These are phyloP conservation scores for Drosophila leontia DNA, from an alignment of 1,140 invertebrate species.

Conservation along the genomic window DNA sequence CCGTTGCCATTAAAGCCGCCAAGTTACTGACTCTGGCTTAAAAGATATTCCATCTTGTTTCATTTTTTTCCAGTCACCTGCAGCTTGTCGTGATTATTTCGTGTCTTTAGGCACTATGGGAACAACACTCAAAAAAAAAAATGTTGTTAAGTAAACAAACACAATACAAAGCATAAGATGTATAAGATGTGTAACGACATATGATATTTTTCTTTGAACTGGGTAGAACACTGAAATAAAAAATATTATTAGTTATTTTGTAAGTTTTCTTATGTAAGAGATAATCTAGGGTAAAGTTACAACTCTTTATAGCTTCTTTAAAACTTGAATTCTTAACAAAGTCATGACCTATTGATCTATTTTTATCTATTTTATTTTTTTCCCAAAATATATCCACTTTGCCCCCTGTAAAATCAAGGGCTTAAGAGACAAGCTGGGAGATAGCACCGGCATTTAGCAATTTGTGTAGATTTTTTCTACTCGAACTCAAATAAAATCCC, in stretches of 20 bases:
- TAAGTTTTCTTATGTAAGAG: too few relatives aligned
- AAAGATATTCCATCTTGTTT: constrained; percentile 68
- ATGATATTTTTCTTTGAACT: not conserved
- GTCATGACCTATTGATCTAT: not conserved
- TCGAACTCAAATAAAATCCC: constrained; percentile 11
- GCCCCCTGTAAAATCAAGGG: not conserved
- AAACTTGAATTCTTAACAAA: not conserved
- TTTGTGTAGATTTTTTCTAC: constrained; percentile 43
- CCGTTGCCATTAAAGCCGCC: constrained; percentile 67
- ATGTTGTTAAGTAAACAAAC: not conserved
- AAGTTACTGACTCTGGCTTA: constrained; percentile 65
- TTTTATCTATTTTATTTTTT: not conserved
- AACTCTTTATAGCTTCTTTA: too few relatives aligned
- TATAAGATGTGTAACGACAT: not conserved
- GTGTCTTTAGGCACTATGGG: not conserved
- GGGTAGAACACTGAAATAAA: too few relatives aligned
- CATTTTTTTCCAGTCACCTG: constrained; percentile 17
- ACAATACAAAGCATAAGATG: not conserved
- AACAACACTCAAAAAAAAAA: not conserved
- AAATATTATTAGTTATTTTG: too few relatives aligned
- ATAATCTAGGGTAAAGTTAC: too few relatives aligned
- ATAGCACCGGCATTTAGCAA: constrained; percentile 31
- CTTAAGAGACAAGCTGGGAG: not conserved
- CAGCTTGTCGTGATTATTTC: constrained; percentile 20
- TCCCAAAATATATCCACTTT: too few relatives aligned